Base-by-base conservation (phyloP, 2,113 vertebrate genomes). In the Ochotona princeps region DNA sequence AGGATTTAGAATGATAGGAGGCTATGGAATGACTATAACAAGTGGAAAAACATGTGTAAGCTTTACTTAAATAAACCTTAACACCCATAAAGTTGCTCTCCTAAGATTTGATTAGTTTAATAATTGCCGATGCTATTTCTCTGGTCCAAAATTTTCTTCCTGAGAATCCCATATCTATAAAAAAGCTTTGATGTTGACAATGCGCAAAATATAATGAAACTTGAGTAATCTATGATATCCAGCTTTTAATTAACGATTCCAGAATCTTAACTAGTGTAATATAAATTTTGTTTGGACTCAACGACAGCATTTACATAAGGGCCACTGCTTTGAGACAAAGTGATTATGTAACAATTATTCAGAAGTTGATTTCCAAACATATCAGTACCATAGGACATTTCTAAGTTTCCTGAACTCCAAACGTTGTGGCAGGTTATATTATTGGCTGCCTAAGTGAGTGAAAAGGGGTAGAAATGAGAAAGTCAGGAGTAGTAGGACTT, bases 121-220 rank as follows among this genome's bases (percentile, higher is more conserved):
- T 44, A 70, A 88, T 82, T 82, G 44, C 21, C 44, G 83, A 8
- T 57, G 18, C 23, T 32, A 61, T 70, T 61, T 84, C 74, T 92
- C 47, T 72, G 91, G 84, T 94, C 0, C 32, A 92, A 8, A 70
- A 67, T 15, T 84, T 93, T 90, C 54, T 63, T 85, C 38, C 66
- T 92, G 87, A 85, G 51, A 89, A 79, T 14, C 0, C 69, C 21
- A 13, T 93, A 14, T 72, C 67, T 80, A 8, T 73, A 17, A 78
- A 11, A 86, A 89, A 70, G 38, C 35, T 90, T 78, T 32, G 89
- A 32, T 54, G 54, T 57, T 83, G 8, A 79, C 4, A 79, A 54
- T 44, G 69, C 17, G 87, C 28, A 95, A 86, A 91, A 89, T 54
- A 63, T 54, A 87, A 76, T 73, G 18, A 89, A 96, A 87, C 75